Percentiles rank a stretch among this genome's conserved stretches.
phyloP scores from a whole-genome alignment of 1,140 invertebrate genomes.

The Drosophila subobscura region DNA sequence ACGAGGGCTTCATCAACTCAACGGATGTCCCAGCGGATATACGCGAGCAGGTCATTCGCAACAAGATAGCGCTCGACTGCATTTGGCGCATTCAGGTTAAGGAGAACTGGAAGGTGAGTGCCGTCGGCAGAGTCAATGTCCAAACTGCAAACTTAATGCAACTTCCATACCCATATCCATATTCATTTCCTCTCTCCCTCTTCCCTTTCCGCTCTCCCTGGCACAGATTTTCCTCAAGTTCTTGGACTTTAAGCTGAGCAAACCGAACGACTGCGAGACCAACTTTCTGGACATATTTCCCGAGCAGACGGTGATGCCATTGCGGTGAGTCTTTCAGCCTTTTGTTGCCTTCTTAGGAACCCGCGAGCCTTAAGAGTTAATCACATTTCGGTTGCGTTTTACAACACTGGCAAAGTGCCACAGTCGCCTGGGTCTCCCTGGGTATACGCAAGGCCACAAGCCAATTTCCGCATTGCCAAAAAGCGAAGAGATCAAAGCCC shows the following conservation, averaged over 20 bases:
- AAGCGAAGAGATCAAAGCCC: conserved; percentile 67
- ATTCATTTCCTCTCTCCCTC: not conserved
- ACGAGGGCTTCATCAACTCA: conserved; percentile 75
- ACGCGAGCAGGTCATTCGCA: conserved; percentile 65
- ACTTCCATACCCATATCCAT: not conserved
- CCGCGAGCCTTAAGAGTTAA: conserved; percentile 5
- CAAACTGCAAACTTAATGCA: not conserved
- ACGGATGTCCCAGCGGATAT: conserved; percentile 73
- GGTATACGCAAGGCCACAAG: conserved; percentile 54
- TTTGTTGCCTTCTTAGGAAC: no score
- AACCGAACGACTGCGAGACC: conserved; percentile 92
- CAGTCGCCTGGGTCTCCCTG: conserved; percentile 4
- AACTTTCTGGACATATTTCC: conserved; percentile 92
- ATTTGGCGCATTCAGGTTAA: conserved; percentile 91
- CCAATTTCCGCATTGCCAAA: conserved; percentile 71
- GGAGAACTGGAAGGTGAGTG: conserved; percentile 87
- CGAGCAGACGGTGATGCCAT: conserved; percentile 87
- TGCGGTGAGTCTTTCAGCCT: conserved; percentile 67
- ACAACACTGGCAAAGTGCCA: conserved; percentile 7
- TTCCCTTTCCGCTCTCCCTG: conserved; percentile 4
- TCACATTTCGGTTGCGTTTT: conserved; percentile 11
- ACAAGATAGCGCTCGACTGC: conserved; percentile 88
- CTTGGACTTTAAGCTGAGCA: conserved; percentile 87
- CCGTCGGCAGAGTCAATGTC: not conserved
- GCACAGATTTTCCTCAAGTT: conserved; percentile 90